Evolutionary conservation across 2,113 vertebrate species (phyloP), one percentile per base, ranked within the genome.

Genomic region (Anoura caudifer): DNA sequence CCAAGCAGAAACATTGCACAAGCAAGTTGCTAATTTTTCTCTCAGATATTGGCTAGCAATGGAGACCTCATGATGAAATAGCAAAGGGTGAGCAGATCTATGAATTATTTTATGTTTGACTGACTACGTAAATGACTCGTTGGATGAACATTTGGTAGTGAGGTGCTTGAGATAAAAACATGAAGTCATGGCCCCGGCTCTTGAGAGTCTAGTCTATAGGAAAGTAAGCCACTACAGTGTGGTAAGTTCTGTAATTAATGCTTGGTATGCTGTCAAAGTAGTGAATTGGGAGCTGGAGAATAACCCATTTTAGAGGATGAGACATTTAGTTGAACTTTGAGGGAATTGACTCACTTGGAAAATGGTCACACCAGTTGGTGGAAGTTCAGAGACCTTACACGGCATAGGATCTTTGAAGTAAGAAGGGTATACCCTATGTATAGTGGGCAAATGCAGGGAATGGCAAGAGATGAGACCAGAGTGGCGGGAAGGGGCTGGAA

Each of bases 1-100:
- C 24, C 83, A 45, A 45, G 85, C 69, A 92, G 89, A 95, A 94
- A 93, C 9, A 19, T 76, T 75, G 31, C 7, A 47, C 33, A 90
- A 75, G 52, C 56, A 91, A 87, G 47, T 90, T 72, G 63, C 76
- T 92, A 70, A 90, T 92, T 91, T 82, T 88, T 94, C 81, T 94
- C 54, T 84, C 26, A 84, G 43, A 76, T 72, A 11, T 2, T 63
- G 56, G 56, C 56, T 10, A 94, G 69, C 26, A 65, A 3, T 79
- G 50, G 80, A 86, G 36, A 70, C 36, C 13, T 52, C 33, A 47
- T 73, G 26, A 47, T 75, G 20, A n/a, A n/a, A 47, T 65, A 70
- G 70, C 87, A 80, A 52, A 90, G 47, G 28, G 43, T 61, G 36
- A 54, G 20, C 31, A 87, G 45, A 80, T 47, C 26, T 56, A 28